phyloP scores from a whole-genome alignment of 2,797 vertebrate species.

The Danionella dracula region DNA sequence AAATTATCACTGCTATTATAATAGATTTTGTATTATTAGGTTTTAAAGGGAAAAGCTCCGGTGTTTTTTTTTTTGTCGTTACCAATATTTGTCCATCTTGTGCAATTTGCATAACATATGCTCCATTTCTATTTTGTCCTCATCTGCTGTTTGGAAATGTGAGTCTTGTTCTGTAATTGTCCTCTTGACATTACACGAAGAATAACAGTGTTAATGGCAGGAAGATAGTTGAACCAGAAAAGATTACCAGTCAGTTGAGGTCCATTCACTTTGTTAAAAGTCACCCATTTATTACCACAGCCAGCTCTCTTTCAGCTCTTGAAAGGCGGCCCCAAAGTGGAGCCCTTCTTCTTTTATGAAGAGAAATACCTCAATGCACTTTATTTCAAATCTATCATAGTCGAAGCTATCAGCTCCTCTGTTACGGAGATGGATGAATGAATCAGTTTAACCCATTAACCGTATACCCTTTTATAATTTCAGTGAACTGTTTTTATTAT shows the following conservation, averaged over 20 bases:
- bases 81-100: background rate
- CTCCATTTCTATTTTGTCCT: background rate
- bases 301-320: constrained; percentile 9
- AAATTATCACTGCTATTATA: background rate
- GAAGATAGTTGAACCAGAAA: constrained; percentile 26
- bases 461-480: too few species aligned
- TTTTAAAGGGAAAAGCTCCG: background rate
- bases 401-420: too few species aligned
- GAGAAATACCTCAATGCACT: too few species aligned
- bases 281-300: constrained; percentile 27
- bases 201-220: constrained; percentile 26
- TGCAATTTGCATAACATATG: background rate
- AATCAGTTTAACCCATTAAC: too few species aligned
- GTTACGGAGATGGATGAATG: too few species aligned
- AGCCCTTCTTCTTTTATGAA: too few species aligned
- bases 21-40: background rate
- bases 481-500: too few species aligned
- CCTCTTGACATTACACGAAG: constrained; percentile 28
- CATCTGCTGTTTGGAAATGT: background rate
- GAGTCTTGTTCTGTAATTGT: constrained; percentile 28
- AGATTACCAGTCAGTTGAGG: constrained; percentile 33
- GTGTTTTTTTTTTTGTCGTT: background rate
- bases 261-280: constrained; percentile 10
- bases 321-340: too few species aligned
- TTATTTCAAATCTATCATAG: constrained; percentile 32